Conservation (phyloP, 2,113 vertebrate genomes). For the Ploceus nigricollis region DNA sequence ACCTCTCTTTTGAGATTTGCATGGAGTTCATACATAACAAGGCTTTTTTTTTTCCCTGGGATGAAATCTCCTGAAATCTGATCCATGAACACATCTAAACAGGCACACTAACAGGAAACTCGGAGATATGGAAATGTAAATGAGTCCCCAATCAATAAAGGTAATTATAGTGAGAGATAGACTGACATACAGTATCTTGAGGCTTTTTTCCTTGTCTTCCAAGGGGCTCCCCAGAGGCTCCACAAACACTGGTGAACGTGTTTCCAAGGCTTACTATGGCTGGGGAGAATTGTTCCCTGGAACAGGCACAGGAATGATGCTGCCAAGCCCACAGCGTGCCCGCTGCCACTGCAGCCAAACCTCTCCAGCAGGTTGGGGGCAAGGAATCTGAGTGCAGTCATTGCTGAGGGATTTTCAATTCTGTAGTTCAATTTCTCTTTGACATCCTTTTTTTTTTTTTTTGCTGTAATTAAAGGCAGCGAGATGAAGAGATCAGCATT, state of each 20-base stretch:
- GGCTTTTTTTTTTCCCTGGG: neutral
- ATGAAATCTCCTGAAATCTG: slow-evolving; percentile 47
- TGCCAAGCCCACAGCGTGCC: neutral
- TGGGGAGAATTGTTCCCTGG: neutral
- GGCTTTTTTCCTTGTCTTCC: slow-evolving; percentile 57
- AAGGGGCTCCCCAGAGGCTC: slow-evolving; percentile 52
- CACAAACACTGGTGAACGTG: slow-evolving; percentile 2
- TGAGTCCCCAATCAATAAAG: slow-evolving; percentile 63
- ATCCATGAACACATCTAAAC: slow-evolving; percentile 54
- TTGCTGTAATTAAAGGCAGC: neutral
- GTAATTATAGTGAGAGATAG: slow-evolving; percentile 61
- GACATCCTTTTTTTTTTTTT: neutral
- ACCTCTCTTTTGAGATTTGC: neutral
- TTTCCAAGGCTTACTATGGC: neutral
- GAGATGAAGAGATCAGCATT: neutral
- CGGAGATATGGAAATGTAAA: slow-evolving; percentile 55
- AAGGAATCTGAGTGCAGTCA: neutral
- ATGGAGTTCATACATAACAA: neutral
- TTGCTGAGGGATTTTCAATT: neutral
- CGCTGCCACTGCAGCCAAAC: neutral
- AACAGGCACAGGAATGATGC: neutral
- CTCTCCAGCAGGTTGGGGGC: neutral
- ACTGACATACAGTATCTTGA: slow-evolving; percentile 57
- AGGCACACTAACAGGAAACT: slow-evolving; percentile 48
- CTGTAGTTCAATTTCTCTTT: neutral